A percentile compares a stretch with the other conserved stretches of the same genome.
Conservation (phyloP, 2,888 invertebrate genomes). For the Tipula lateralis region DNA sequence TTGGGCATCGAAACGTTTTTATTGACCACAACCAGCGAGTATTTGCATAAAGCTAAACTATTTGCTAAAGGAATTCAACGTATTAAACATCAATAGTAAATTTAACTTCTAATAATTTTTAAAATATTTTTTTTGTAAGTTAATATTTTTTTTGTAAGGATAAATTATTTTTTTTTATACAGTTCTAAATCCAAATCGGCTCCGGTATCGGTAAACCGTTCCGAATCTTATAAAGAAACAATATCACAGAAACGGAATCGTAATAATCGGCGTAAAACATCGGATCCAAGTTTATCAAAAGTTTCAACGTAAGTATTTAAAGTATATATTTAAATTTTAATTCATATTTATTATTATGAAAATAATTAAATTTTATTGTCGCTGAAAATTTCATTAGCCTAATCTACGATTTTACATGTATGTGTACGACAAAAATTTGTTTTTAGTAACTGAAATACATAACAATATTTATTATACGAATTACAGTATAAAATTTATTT, state of each 20-base stretch:
- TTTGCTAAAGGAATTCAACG: neutral
- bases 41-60: neutral
- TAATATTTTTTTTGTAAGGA: neutral
- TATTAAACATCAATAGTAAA: neutral
- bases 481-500: neutral
- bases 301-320: slow-evolving; percentile 51
- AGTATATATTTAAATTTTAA: too few relatives aligned
- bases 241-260: slow-evolving; percentile 62
- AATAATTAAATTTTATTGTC: neutral
- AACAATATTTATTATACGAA: neutral
- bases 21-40: neutral
- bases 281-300: slow-evolving; percentile 73
- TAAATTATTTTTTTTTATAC: neutral
- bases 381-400: neutral
- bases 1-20: neutral
- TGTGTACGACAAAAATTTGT: neutral
- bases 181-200: slow-evolving; percentile 42
- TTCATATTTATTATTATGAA: slow-evolving; percentile 2
- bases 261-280: slow-evolving; percentile 66
- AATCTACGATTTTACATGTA: neutral
- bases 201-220: slow-evolving; percentile 56
- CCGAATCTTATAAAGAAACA: slow-evolving; percentile 69
- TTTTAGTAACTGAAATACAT: neutral
- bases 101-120: neutral
- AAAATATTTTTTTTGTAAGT: neutral